These are phyloP conservation scores for Masnerella sp. DNA, from an alignment of 2,888 invertebrate species.

Conservation along the genomic window DNA sequence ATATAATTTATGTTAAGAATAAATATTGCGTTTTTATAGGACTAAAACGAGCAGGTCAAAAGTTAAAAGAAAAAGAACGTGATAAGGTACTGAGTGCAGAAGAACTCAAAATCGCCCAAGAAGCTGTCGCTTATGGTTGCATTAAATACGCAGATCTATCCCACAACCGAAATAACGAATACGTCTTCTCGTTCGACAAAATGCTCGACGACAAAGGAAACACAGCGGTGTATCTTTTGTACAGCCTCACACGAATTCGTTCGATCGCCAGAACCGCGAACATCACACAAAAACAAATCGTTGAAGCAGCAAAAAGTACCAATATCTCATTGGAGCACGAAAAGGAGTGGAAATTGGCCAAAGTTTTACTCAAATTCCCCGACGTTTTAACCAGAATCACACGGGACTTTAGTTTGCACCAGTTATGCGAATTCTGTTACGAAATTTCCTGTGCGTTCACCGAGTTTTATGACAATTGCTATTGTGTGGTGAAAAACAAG, in stretches of 20 bases:
- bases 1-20: too few species aligned
- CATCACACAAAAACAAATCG: constrained; percentile 81
- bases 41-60: constrained; percentile 87
- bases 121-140: constrained; percentile 97
- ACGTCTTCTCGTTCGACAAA: constrained; percentile 98
- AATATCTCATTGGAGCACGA: constrained; percentile 88
- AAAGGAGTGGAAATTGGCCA: constrained; percentile 96
- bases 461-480: constrained; percentile 98
- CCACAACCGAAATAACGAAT: constrained; percentile 95
- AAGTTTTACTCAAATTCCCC: constrained; percentile 90
- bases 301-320: constrained; percentile 81
- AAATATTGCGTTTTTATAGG: constrained; percentile 74
- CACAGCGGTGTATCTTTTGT: constrained; percentile 97
- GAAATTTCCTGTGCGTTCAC: constrained; percentile 95
- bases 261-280: constrained; percentile 91
- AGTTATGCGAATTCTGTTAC: constrained; percentile 96
- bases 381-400: constrained; percentile 91
- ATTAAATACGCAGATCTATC: constrained; percentile 98
- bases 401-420: constrained; percentile 89
- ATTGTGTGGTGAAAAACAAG: constrained; percentile 96
- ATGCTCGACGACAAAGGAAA: constrained; percentile 99
- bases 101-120: constrained; percentile 90
- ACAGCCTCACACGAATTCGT: constrained; percentile 95
- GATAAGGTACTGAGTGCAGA: constrained; percentile 89
- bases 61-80: constrained; percentile 91